Percentiles rank a stretch among this genome's conserved stretches.
phyloP scores from a whole-genome alignment of 2,113 vertebrate genomes.

The Lutjanus erythropterus region DNA sequence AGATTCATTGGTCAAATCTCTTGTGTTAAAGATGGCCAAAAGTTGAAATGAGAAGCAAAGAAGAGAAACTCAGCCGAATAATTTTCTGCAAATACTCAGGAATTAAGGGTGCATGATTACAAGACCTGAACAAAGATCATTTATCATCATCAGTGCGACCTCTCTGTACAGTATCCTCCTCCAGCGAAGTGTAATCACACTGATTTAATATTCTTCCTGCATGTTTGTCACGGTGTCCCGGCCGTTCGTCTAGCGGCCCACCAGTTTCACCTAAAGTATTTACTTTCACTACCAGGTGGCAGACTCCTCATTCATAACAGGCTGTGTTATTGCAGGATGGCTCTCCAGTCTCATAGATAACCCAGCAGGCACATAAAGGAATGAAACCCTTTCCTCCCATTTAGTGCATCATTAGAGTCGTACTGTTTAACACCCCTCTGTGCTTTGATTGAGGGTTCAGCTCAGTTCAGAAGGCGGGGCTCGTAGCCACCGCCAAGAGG shows the following conservation, averaged over 20 bases:
- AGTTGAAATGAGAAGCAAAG: constrained; percentile 6
- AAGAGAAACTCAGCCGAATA: constrained; percentile 3
- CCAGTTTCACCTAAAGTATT: constrained; percentile 46
- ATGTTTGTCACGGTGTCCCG: constrained; percentile 14
- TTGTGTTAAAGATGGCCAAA: constrained; percentile 1
- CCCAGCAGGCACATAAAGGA: constrained; percentile 41
- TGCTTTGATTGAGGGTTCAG: constrained; percentile 52
- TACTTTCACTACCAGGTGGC: constrained; percentile 4
- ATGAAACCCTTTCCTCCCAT: constrained; percentile 40
- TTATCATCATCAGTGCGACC: constrained; percentile 48
- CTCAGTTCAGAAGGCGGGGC: constrained; percentile 33
- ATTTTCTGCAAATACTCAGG: constrained; percentile 1
- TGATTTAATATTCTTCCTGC: constrained; percentile 57
- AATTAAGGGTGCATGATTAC: constrained; percentile 35
- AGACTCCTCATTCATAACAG: constrained; percentile 25
- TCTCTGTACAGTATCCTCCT: constrained; percentile 18
- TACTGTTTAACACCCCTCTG: constrained; percentile 47
- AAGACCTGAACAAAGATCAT: constrained; percentile 34
- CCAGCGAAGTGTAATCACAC: constrained; percentile 15
- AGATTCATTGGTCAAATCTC: neutral
- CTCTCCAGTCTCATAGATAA: constrained; percentile 37
- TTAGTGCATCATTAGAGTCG: constrained; percentile 60
- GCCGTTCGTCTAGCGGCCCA: constrained; percentile 43
- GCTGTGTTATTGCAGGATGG: constrained; percentile 35
- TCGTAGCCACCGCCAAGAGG: constrained; percentile 22